Evolutionary conservation across 2,797 vertebrate genomes (phyloP), one percentile per base, ranked within the genome.

Genomic region (Enteromius anoplus): DNA sequence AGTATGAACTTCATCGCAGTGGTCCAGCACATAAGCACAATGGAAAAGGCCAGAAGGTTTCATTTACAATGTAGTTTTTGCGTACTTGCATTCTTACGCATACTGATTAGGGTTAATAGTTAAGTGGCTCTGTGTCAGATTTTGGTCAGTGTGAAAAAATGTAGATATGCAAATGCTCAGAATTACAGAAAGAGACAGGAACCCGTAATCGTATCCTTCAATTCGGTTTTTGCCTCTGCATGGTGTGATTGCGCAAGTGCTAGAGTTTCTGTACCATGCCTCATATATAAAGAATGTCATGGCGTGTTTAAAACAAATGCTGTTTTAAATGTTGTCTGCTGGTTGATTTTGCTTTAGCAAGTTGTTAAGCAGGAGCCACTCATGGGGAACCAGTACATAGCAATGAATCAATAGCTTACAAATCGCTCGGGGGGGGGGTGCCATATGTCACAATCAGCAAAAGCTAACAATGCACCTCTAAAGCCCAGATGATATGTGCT

Each of bases 331-430:
- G 26, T 32, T 42, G 14, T 76, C n/a, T 42, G 73, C 34, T 11
- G 21, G 29, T 64, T 78, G 19, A 51, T 49, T 78, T 78, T 37
- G 76, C 45, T 21, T 66, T 51, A 23, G 76, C 76, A 51, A 66
- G 17, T n/a, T n/a, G 12, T 7, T 78, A 78, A 78, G 47, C 49
- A 82, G 37, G 51, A 82, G 12, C 62, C 62, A 82, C 34, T 82
- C 72, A 75, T 82, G 58, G 42, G 68, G 75, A 83, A 66, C 81
- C 17, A 26, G 73, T 32, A 77, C 73, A 62, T 69, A 60, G 65
- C 73, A 60, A 69, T 76, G 73, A 83, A 83, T 92, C 91, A 90
- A 92, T 92, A 91, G 64, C 87, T 86, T 86, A 91, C 92, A 90
- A 91, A 91, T 88, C 88, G 90, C 86, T 69, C 76, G 85, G 84